Evolutionary conservation across 2,113 vertebrate species (phyloP).

Genomic region (Lycocorax pyrrhopterus): DNA sequence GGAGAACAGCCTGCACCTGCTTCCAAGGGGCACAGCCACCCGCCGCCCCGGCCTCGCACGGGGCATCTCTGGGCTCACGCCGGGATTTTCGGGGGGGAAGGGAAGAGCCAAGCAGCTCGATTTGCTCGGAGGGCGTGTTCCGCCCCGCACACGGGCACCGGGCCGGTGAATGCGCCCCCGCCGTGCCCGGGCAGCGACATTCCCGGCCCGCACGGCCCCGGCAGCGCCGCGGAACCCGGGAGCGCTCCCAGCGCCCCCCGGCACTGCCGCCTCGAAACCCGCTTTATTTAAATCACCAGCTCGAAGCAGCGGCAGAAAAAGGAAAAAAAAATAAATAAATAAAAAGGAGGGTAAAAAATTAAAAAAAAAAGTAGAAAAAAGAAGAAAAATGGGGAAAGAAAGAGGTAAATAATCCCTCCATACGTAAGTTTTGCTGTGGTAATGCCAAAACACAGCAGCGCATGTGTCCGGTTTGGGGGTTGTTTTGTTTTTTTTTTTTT

Average conservation of each 20-base stretch:
- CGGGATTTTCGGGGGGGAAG: neutral
- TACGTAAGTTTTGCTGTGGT: neutral
- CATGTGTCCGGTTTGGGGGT: neutral
- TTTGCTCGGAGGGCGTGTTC: fast-evolving
- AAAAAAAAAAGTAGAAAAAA: neutral
- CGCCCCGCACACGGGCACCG: neutral
- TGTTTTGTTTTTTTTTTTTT: neutral
- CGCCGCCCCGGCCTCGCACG: fast-evolving
- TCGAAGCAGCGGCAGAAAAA: neutral
- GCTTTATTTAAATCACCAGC: neutral
- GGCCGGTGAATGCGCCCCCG: neutral
- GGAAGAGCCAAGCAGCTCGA: too few relatives aligned
- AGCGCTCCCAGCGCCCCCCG: neutral
- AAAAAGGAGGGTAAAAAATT: too few relatives aligned
- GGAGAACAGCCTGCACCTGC: slow-evolving; percentile 2
- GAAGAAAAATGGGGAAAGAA: too few relatives aligned
- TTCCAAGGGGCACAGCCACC: neutral
- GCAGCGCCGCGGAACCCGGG: neutral
- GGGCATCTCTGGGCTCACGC: fast-evolving
- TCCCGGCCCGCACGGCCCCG: neutral
- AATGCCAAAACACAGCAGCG: neutral
- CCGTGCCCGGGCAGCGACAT: neutral
- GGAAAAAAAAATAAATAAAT: too few relatives aligned
- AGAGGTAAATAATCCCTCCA: neutral
- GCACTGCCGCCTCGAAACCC: neutral